Percentiles rank a stretch among this genome's conserved stretches.
phyloP scores from a whole-genome alignment of 1,140 invertebrate species.

The Drosophila ficusphila region DNA sequence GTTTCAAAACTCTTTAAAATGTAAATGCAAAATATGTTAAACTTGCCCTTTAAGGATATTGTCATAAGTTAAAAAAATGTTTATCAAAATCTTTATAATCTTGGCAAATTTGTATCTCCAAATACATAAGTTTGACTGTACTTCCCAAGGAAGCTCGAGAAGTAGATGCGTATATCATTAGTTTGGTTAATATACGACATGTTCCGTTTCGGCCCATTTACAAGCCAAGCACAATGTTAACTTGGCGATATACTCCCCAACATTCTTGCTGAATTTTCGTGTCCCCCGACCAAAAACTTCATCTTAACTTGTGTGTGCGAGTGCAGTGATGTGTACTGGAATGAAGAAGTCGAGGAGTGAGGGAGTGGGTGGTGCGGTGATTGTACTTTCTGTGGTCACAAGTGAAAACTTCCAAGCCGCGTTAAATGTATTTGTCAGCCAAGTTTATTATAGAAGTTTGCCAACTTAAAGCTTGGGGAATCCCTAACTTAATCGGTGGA shows the following conservation, averaged over 20 bases:
- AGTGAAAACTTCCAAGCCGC: constrained; percentile 54
- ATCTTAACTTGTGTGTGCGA: constrained; percentile 50
- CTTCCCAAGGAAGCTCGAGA: background rate
- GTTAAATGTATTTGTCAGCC: constrained; percentile 52
- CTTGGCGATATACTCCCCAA: constrained; percentile 31
- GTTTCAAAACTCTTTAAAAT: no score
- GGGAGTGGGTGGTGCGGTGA: background rate
- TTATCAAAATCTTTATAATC: no score
- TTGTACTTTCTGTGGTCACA: constrained; percentile 53
- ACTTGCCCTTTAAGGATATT: no score
- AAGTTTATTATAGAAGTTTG: constrained; percentile 40
- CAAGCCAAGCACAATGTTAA: constrained; percentile 47
- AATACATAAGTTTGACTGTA: background rate
- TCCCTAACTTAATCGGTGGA: constrained; percentile 23
- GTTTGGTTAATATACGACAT: constrained; percentile 63
- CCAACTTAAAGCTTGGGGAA: constrained; percentile 18
- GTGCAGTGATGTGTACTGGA: constrained; percentile 64
- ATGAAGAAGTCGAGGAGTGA: background rate
- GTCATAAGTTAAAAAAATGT: no score
- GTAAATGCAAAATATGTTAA: no score
- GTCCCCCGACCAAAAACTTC: constrained; percentile 32
- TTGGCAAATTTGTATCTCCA: no score
- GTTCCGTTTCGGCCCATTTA: constrained; percentile 39
- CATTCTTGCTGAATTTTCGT: constrained; percentile 12
- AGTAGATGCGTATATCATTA: constrained; percentile 40